Conservation (phyloP, 2,113 vertebrate genomes). For the Sander lucioperca region DNA sequence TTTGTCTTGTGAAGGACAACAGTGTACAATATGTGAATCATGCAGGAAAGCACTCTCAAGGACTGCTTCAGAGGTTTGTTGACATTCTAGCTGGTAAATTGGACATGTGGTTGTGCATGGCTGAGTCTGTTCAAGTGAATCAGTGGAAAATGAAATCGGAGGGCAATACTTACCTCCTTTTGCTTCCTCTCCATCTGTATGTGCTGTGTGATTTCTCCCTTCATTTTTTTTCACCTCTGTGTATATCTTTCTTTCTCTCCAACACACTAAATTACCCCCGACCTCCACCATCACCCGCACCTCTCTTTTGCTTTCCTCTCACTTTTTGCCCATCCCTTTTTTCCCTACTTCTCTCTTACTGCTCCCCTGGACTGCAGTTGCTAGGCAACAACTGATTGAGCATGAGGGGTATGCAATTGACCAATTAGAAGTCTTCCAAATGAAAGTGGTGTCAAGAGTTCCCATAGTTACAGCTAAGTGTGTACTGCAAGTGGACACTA, state of each 20-base stretch:
- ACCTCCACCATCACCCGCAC: conserved; percentile 45
- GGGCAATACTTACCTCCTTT: conserved; percentile 56
- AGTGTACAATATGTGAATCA: conserved; percentile 55
- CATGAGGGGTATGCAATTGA: conserved; percentile 79
- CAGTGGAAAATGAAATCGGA: conserved; percentile 67
- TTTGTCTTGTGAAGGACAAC: conserved; percentile 59
- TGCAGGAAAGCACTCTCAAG: conserved; percentile 39
- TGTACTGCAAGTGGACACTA: conserved; percentile 17
- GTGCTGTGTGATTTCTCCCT: conserved; percentile 12
- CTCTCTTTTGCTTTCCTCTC: conserved; percentile 53
- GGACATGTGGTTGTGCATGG: conserved; percentile 72
- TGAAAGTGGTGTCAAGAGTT: conserved; percentile 77
- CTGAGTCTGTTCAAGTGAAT: conserved; percentile 67
- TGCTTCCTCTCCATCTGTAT: conserved; percentile 34
- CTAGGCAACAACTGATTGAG: conserved; percentile 84
- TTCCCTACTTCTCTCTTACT: conserved; percentile 37
- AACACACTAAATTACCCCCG: conserved; percentile 54
- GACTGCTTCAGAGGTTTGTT: conserved; percentile 69
- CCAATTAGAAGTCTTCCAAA: conserved; percentile 83
- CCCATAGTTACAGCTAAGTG: conserved; percentile 43
- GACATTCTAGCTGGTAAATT: conserved; percentile 73
- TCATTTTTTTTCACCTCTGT: conserved; percentile 13
- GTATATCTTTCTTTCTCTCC: conserved; percentile 30
- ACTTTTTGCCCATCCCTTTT: conserved; percentile 48
- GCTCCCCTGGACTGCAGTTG: conserved; percentile 73